Percentiles rank a stretch among this genome's conserved stretches.
These are phyloP conservation scores for Edolisoma coerulescens DNA, from an alignment of 2,113 vertebrate genomes.

Conservation along the genomic window DNA sequence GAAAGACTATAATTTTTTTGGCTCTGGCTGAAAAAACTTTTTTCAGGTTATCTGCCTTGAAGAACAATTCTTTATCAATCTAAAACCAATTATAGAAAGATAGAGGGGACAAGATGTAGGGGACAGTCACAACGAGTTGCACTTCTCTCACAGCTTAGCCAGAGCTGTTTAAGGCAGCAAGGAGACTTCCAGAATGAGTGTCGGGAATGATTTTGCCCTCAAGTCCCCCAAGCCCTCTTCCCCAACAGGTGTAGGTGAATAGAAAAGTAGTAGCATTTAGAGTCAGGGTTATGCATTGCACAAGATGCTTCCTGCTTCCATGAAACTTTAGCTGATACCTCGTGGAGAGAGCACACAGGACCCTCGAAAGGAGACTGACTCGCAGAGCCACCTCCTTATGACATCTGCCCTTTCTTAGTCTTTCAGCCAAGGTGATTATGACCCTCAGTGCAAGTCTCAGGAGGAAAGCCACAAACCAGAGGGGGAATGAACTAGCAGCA, in stretches of 20 bases:
- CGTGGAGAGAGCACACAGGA: neutral
- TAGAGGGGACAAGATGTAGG: rapidly evolving
- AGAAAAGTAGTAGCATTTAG: neutral
- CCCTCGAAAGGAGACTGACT: neutral
- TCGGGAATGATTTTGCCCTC: neutral
- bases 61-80: neutral
- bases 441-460: neutral
- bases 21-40: neutral
- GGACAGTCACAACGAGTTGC: neutral
- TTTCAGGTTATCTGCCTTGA: neutral
- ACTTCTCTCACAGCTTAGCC: neutral
- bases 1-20: neutral
- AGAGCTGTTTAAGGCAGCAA: neutral
- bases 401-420: neutral
- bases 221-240: neutral
- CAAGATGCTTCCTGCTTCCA: neutral
- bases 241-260: neutral
- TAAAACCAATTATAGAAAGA: neutral
- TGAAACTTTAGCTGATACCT: neutral
- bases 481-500: neutral
- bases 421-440: neutral
- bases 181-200: neutral
- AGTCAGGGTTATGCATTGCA: neutral
- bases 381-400: neutral
- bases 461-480: neutral